Conservation (phyloP, 2,113 vertebrate species). For the Crotalus viridis region DNA sequence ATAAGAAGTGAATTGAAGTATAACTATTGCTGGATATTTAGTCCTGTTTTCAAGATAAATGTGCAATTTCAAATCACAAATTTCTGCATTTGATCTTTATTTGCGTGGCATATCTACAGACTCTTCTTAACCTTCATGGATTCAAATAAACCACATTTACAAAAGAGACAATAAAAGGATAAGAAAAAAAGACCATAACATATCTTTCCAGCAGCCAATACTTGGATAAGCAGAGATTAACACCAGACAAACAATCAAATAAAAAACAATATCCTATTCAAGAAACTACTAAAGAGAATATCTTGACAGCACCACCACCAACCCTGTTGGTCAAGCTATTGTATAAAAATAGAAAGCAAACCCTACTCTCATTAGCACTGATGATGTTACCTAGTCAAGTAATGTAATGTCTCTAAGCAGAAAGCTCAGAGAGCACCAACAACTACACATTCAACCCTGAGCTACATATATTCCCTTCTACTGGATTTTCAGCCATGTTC, state of each 20-base stretch:
- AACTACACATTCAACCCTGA: not conserved
- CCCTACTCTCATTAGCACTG: not conserved
- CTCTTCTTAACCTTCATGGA: not conserved
- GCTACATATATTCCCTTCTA: not conserved
- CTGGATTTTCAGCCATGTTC: not conserved
- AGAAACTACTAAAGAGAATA: not conserved
- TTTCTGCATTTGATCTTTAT: not conserved
- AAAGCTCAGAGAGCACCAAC: not conserved
- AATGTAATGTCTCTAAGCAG: not conserved
- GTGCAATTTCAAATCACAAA: not conserved
- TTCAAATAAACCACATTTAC: not conserved
- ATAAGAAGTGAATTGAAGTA: not conserved
- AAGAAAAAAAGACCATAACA: not conserved
- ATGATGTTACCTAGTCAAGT: not conserved
- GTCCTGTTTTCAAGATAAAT: not conserved
- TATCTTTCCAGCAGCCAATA: not conserved
- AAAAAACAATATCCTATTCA: not conserved
- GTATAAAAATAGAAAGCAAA: not conserved
- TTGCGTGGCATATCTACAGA: no score
- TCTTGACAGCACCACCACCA: not conserved
- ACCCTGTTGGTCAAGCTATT: not conserved
- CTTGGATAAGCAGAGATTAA: not conserved
- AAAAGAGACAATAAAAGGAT: not conserved
- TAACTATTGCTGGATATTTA: not conserved
- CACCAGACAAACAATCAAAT: not conserved